phyloP scores from a whole-genome alignment of 2,113 vertebrate genomes.

The Gallinago undulata region DNA sequence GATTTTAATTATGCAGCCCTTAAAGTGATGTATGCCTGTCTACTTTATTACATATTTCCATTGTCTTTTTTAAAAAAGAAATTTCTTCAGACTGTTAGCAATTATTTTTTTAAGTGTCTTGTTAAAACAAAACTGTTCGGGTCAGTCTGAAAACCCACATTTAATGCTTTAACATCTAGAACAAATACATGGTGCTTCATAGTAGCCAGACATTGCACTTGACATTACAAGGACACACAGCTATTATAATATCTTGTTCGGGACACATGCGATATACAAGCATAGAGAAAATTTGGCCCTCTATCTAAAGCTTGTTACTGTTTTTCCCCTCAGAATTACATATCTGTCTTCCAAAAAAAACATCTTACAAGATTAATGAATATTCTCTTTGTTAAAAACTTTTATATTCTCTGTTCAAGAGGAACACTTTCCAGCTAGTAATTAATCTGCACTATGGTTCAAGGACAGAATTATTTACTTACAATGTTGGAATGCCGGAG shows the following conservation, averaged over 20 bases:
- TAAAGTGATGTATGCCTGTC: background rate
- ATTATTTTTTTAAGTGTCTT: background rate
- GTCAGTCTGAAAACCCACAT: background rate
- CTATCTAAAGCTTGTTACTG: constrained; percentile 4
- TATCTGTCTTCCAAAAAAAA: constrained; percentile 18
- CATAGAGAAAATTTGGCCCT: constrained; percentile 14
- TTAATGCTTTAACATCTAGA: constrained; percentile 11
- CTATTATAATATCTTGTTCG: background rate
- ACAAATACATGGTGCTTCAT: background rate
- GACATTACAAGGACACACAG: constrained; percentile 15
- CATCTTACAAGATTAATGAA: constrained; percentile 33
- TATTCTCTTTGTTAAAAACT: constrained; percentile 37
- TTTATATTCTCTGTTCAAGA: background rate
- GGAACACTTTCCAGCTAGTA: constrained; percentile 7
- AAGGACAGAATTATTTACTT: constrained; percentile 65
- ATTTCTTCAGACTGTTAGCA: background rate
- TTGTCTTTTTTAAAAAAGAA: background rate
- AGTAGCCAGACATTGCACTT: constrained; percentile 25
- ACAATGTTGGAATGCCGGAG: background rate
- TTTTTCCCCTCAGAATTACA: constrained; percentile 41
- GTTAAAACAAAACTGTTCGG: background rate
- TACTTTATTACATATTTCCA: background rate
- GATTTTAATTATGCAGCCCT: background rate
- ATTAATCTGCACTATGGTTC: constrained; percentile 28
- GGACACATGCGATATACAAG: background rate